Percentiles rank a stretch among this genome's conserved stretches.
Conservation (phyloP, 2,888 invertebrate species). For the Cremastobaeus sp. region DNA sequence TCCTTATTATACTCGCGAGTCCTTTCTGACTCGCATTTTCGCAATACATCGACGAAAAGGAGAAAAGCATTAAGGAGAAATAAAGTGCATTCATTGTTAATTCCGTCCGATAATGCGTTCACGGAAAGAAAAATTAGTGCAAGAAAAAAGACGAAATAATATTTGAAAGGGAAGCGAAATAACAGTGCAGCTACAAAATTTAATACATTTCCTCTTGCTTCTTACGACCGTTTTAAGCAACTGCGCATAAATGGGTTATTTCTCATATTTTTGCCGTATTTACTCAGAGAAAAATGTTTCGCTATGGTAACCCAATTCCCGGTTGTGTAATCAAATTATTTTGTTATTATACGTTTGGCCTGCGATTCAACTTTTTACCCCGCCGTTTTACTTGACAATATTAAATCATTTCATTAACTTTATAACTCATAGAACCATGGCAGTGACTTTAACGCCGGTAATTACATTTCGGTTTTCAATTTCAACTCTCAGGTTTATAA, state of each 20-base stretch:
- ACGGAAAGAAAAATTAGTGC: conserved; percentile 16
- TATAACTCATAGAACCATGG: not conserved
- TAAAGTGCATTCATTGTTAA: conserved; percentile 23
- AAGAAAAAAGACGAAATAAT: conserved; percentile 9
- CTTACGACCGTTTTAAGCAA: conserved; percentile 18
- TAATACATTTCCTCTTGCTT: conserved; percentile 5
- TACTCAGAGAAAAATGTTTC: conserved; percentile 32
- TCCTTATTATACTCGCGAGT: conserved; percentile 32
- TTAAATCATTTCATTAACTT: conserved; percentile 8
- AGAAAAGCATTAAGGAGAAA: conserved; percentile 21
- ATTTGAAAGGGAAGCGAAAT: conserved; percentile 17
- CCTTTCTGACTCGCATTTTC: conserved; percentile 28
- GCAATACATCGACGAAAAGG: conserved; percentile 24
- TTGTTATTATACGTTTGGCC: conserved; percentile 25
- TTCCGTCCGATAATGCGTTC: conserved; percentile 10
- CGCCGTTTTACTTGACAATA: too few relatives aligned
- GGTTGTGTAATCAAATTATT: conserved; percentile 14
- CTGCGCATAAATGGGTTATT: conserved; percentile 25
- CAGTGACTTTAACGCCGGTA: not conserved
- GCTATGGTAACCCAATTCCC: conserved; percentile 27
- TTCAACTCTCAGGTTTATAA: conserved; percentile 1
- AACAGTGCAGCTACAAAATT: conserved; percentile 15
- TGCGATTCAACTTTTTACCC: too few relatives aligned
- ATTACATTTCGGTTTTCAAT: not conserved
- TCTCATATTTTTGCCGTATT: conserved; percentile 22